phyloP scores from a whole-genome alignment of 1,140 invertebrate genomes.

The Epicauta chinensis region DNA sequence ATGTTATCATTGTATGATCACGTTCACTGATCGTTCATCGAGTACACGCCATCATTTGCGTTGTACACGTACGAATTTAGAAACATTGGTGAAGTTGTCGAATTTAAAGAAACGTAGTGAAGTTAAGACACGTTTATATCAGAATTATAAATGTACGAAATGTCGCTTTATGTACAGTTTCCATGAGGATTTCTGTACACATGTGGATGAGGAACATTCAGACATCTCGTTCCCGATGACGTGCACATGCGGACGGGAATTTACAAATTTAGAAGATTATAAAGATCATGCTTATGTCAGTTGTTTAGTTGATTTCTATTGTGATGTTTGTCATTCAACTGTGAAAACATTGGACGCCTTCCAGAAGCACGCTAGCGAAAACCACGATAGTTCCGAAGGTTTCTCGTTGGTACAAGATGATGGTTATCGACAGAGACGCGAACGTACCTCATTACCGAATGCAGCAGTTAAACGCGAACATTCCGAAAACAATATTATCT shows the following conservation, averaged over 20 bases:
- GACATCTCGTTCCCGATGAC: constrained; percentile 16
- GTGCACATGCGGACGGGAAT: constrained; percentile 29
- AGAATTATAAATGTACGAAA: constrained; percentile 34
- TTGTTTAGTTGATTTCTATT: constrained; percentile 34
- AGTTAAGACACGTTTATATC: constrained; percentile 34
- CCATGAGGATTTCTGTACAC: constrained; percentile 35
- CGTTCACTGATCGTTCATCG: constrained; percentile 41
- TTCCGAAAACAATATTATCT: constrained; percentile 13
- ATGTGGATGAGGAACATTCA: constrained; percentile 33
- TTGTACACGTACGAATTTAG: constrained; percentile 20
- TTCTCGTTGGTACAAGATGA: constrained; percentile 27
- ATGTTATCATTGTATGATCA: constrained; percentile 53
- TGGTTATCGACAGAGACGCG: not conserved
- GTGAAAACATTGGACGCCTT: constrained; percentile 32
- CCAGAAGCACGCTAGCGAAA: constrained; percentile 26
- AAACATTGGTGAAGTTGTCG: constrained; percentile 30
- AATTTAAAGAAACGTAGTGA: constrained; percentile 30
- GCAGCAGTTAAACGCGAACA: constrained; percentile 7
- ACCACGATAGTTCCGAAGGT: constrained; percentile 35
- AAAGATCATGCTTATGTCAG: constrained; percentile 32
- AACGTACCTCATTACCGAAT: not conserved
- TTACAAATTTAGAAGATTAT: constrained; percentile 30
- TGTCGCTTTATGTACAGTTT: constrained; percentile 36
- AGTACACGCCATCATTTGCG: constrained; percentile 29
- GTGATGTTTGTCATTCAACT: constrained; percentile 35